These are phyloP conservation scores for Aplocera efformata DNA, from an alignment of 2,888 invertebrate species.

Conservation along the genomic window DNA sequence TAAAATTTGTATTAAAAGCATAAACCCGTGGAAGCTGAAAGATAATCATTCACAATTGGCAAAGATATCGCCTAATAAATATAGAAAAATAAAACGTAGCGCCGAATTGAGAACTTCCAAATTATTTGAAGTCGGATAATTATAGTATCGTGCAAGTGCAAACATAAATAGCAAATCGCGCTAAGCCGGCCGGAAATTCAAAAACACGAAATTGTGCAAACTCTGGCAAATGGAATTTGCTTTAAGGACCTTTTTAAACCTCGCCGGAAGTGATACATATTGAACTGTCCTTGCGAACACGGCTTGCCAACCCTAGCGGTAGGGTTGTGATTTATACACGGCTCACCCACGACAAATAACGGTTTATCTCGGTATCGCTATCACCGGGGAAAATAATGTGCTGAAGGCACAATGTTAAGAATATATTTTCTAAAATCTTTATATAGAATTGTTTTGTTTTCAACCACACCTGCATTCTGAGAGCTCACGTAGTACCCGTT, in stretches of 20 bases:
- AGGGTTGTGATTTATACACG: slow-evolving; percentile 70
- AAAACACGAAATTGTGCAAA: slow-evolving; percentile 21
- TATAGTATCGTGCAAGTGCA: slow-evolving; percentile 5
- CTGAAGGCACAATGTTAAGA: slow-evolving; percentile 49
- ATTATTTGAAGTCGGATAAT: neutral
- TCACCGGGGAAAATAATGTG: slow-evolving; percentile 64
- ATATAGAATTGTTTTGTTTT: no score
- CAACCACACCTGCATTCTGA: no score
- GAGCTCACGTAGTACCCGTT: no score
- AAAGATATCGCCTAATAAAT: no score
- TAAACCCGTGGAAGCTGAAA: no score
- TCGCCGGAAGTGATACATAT: slow-evolving; percentile 35
- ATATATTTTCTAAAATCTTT: slow-evolving; percentile 30
- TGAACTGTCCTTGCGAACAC: slow-evolving; percentile 35
- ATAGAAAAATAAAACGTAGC: no score
- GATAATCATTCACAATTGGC: no score
- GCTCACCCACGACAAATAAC: slow-evolving; percentile 72
- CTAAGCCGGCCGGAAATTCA: slow-evolving; percentile 10
- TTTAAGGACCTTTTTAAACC: slow-evolving; percentile 26
- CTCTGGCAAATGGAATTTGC: slow-evolving; percentile 27
- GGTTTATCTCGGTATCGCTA: slow-evolving; percentile 72
- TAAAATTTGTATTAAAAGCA: no score
- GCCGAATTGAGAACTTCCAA: no score
- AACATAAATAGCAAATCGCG: slow-evolving; percentile 3
- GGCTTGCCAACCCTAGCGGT: slow-evolving; percentile 41